Evolutionary conservation across 64 coral and sea anemone species (phyloP), one percentile per base, ranked within the genome.

Genomic region (Stichodactyla mertensii): DNA sequence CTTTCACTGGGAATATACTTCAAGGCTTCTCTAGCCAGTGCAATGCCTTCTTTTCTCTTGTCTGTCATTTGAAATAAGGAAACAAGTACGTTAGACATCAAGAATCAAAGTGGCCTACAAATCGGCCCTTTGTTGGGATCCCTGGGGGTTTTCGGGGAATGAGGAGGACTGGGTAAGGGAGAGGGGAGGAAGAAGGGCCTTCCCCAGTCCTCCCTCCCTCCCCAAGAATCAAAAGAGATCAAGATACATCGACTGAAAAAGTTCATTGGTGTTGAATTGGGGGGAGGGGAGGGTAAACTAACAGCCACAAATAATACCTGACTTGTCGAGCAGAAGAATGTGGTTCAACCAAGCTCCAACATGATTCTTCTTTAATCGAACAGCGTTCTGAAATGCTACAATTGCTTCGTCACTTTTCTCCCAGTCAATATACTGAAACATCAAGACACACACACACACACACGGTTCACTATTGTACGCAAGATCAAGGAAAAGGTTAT

Each of bases 311-410:
- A 36, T 31, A 19, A 12, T 81, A 96, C 94, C 94, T 96, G 94
- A 87, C 89, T 93, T 96, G 15, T 96, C 94, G 0, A 96, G 85
- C 26, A 96, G 91, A 26, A 96, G 60, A 18, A 92, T 92, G 54
- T 90, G 92, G 89, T 96, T 96, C 70, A 92, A 92, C 94, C 94
- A 96, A 5, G 94, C 91, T 22, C 94, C 91, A 77, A 96, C 91
- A 55, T 96, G 94, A n/a, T 84, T 81, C 10, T 90, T 92, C 58
- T 96, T 87, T 31, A 96, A 82, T 53, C 82, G 89, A 51, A 96
- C 61, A 67, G 94, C 94, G 22, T 86, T 87, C 55, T 90, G 82
- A 14, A 95, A 95, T 3, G 94, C 94, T 54, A 84, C 66, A 4
- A 92, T 53, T 12, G 94, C 94, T 80, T 95, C 62, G 8, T 16